Evolutionary conservation across 2,888 invertebrate species (phyloP), one percentile per base, ranked within the genome.

Genomic region (Leucophenga maculata): DNA sequence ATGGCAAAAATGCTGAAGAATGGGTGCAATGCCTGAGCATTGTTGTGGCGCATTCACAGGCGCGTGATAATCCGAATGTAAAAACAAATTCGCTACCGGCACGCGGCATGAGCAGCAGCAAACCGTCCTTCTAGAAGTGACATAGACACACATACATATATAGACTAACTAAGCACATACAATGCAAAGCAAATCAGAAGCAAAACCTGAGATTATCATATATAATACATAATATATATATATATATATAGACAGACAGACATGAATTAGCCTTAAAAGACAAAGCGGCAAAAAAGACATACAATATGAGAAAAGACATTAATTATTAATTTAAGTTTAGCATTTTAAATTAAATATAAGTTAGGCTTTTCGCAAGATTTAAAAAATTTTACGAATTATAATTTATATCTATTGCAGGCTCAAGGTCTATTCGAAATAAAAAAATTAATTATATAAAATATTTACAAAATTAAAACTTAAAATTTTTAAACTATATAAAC

Each of bases 21-120:
- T 98, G 98, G 97, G 96, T 97, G 59, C 97, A 97, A 88, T 97
- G 96, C 88, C 91, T 97, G 74, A 96, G 96, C 85, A 95, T 97
- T 74, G 97, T 96, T 4, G 95, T 97, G 13, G 97, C 97, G 0
- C 95, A 96, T 74, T 89, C 88, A 69, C 88, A 88, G 80, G 88
- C 89, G 11, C 87, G 89, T 60, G 88, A 88, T 77, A 88, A 86
- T 83, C 88, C 87, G 70, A 87, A 87, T 31, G 86, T 83, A 57
- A 89, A 89, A 82, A 89, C 89, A 44, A 88, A 89, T 71, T 89
- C 89, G 80, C 80, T 89, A 80, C 89, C 89, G 31, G 89, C 89
- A 16, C 86, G 89, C 66, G 88, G 87, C 76, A 86, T 87, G 78
- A 84, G 87, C 77, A 87, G 81, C 75, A 88, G 87, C 78, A 88